phyloP scores from a whole-genome alignment of 2,113 vertebrate genomes.

The Paradisaea rubra region DNA sequence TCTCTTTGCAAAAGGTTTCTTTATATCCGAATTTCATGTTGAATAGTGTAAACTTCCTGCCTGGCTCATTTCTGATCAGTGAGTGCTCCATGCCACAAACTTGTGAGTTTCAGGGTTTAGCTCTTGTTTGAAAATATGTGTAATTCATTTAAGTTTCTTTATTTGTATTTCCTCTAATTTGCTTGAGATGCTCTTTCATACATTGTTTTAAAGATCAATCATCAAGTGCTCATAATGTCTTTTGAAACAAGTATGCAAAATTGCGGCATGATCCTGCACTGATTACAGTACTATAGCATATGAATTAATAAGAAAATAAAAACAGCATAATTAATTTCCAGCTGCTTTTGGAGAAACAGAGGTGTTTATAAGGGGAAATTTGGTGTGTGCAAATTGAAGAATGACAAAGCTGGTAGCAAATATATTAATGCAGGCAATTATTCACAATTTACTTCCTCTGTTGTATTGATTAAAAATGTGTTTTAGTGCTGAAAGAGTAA shows the following conservation, averaged over 20 bases:
- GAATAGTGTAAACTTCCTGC: background rate
- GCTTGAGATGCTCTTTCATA: conserved; percentile 29
- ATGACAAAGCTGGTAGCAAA: background rate
- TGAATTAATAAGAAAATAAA: conserved; percentile 57
- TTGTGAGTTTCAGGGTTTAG: background rate
- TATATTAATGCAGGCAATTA: background rate
- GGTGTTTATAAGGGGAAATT: background rate
- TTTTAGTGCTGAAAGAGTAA: background rate
- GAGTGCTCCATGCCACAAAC: background rate
- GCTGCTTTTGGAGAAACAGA: conserved; percentile 47
- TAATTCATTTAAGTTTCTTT: background rate
- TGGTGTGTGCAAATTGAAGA: background rate
- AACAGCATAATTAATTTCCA: conserved; percentile 50
- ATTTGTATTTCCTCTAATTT: conserved; percentile 43
- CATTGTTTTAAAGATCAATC: conserved; percentile 30
- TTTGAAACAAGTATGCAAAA: conserved; percentile 42
- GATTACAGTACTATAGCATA: conserved; percentile 45
- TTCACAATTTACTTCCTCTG: background rate
- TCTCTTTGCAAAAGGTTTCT: background rate
- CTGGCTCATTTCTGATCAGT: background rate
- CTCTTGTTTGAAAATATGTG: background rate
- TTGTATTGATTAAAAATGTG: background rate
- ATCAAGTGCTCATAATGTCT: conserved; percentile 27
- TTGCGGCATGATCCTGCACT: conserved; percentile 34
- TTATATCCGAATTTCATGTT: background rate